Evolutionary conservation across 2,797 vertebrate genomes (phyloP), one percentile per base, ranked within the genome.

Genomic region (Oophaga sylvatica): DNA sequence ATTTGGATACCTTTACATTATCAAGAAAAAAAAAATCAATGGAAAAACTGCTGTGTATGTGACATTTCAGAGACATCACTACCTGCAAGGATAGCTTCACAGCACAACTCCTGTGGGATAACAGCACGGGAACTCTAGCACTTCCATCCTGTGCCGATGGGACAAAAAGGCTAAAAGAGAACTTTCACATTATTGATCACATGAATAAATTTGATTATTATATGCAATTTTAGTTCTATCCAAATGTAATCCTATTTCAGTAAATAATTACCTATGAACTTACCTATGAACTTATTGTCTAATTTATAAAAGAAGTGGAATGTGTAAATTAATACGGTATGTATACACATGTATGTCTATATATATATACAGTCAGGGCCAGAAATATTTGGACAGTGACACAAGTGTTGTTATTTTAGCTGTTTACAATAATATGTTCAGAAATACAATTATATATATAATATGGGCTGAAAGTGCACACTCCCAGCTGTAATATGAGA

Each of bases 1-100:
- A 26, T 29, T 67, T 26, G 2, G 1, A 67, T 67, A 67, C 11
- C 26, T 13, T 67, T 10, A 29, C 11, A 29, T 1, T 9, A 29
- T 67, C 10, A 68, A 26, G 26, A 67, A 15, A 29, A 67, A 12
- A 20, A 80, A 45, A 63, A 81, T 45, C 20, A 1, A 63, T 63
- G 31, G 19, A 63, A 71, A 81, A 48, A 15, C 10, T 12, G 3
- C 20, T n/a, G 60, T 20, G 15, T 62, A 65, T 20, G 35, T 81
- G 79, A 65, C 79, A 81, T n/a, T 65, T 45, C 2, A 81, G 31
- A 81, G 59, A 11, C 35, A 6, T 62, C 31, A 65, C 79, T 65
- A 59, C 48, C 60, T n/a, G 20, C 19, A 15, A 45, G 35, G 59
- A 26, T 81, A 63, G 35, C 79, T 81, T 65, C 20, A 53, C 20